Base-by-base conservation (phyloP, 1,140 invertebrate genomes). In the Drosophila murphyi region DNA sequence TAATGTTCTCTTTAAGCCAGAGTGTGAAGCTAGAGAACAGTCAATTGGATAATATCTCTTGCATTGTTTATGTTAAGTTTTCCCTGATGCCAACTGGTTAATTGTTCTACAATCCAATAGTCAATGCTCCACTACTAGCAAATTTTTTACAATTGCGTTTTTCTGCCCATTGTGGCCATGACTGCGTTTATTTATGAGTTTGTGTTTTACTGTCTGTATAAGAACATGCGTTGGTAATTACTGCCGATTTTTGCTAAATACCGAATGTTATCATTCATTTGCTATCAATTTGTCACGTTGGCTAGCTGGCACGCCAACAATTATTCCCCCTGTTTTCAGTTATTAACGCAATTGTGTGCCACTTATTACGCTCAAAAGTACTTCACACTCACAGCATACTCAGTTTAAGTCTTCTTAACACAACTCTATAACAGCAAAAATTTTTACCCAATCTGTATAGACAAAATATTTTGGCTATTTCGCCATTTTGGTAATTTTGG, bases 341-440 rank as follows among this genome's bases (percentile, higher is more conserved):
- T 88, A 87, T 88, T 82, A 88, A 76, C 83, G 73, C 71, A 52
- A 83, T 88, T 89, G 73, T 63, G 63, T 50, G 61, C 54, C 83
- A 88, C 75, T 88, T 88, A 83, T 87, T 80, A 82, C 79, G 67
- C 72, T 75, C 72, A 41, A 31, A 67, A 52, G 68, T 62, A 63
- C 64, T 48, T 65, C 45, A 57, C 62, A 65, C 61, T 39, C 34
- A 20, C 51, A 39, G 47, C 60, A 41, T 59, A 54, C 7, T 10
- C 56, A 51, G 35, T 31, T 20, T 20, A 20, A 20, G 1, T 20
- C 20, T 20, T 43, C 3, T n/a, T 0, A 0, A 43, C 39, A 10
- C 8, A 43, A n/a, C 41, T n/a, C 10, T 62, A 51, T 4, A 12
- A 8, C 47, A 48, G 5, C 20, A 29, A 20, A 20, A 20, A 1